Conservation (phyloP, 2,797 vertebrate genomes). For the Thalassophryne amazonica region DNA sequence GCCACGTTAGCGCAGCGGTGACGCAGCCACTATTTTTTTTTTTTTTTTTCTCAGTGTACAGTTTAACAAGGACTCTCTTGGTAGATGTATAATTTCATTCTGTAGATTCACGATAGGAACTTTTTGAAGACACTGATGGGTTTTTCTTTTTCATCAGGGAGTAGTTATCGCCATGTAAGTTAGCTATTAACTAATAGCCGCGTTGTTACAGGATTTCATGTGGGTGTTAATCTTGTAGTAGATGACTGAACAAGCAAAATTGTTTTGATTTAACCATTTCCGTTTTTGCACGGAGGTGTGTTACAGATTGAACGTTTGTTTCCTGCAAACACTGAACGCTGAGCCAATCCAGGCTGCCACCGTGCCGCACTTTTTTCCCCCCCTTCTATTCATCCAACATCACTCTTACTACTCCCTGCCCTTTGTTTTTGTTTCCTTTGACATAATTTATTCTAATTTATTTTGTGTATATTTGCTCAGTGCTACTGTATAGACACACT, state of each 20-base stretch:
- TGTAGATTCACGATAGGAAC: slow-evolving; percentile 57
- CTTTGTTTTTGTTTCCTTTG: slow-evolving; percentile 39
- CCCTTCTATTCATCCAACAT: not conserved
- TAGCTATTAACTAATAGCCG: not conserved
- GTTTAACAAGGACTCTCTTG: slow-evolving; percentile 21
- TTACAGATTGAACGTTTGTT: slow-evolving; percentile 61
- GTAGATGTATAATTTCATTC: slow-evolving; percentile 53
- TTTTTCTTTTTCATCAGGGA: slow-evolving; percentile 54
- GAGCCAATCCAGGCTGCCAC: slow-evolving; percentile 71
- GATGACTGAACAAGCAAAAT: slow-evolving; percentile 21
- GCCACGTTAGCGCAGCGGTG: slow-evolving; percentile 27
- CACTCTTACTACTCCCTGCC: slow-evolving; percentile 55
- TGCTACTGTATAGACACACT: slow-evolving; percentile 77
- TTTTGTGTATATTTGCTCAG: slow-evolving; percentile 76
- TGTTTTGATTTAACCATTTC: not conserved
- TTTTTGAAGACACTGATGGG: slow-evolving; percentile 76
- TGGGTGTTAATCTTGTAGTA: not conserved
- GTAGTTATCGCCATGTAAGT: slow-evolving; percentile 41
- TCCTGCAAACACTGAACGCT: slow-evolving; percentile 79
- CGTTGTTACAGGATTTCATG: not conserved
- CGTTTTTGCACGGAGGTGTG: slow-evolving; percentile 17
- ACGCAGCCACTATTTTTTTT: slow-evolving; percentile 49
- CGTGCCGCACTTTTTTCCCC: slow-evolving; percentile 29
- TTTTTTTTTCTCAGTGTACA: slow-evolving; percentile 25
- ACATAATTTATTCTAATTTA: slow-evolving; percentile 81